Conservation (phyloP, 1,140 invertebrate genomes). For the Drosophila repleta region DNA sequence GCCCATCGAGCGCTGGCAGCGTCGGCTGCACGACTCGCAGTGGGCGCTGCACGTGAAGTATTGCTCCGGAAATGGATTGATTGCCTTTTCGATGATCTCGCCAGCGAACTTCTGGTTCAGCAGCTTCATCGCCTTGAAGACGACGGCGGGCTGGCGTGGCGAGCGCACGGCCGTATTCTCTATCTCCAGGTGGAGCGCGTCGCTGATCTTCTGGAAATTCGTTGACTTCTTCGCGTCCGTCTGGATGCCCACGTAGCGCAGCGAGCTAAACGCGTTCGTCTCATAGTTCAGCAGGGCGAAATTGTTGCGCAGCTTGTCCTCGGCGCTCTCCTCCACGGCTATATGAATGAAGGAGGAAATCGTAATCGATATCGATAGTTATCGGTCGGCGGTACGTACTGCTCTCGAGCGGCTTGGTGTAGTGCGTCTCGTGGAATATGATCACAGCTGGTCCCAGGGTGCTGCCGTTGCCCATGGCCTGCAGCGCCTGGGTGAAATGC, state of each 20-base stretch:
- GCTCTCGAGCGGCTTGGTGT: conserved; percentile 85
- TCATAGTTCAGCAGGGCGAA: conserved; percentile 87
- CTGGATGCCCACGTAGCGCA: conserved; percentile 84
- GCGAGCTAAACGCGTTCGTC: conserved; percentile 89
- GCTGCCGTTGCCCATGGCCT: conserved; percentile 84
- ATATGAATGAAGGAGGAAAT: conserved; percentile 1
- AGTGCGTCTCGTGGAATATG: conserved; percentile 92
- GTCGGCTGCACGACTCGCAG: conserved; percentile 89
- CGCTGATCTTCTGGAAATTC: conserved; percentile 85
- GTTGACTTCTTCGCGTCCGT: conserved; percentile 85
- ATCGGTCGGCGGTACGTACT: conserved; percentile 40
- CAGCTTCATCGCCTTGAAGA: conserved; percentile 88
- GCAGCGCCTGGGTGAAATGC: conserved; percentile 89
- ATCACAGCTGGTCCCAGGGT: conserved; percentile 90
- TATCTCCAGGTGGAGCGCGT: conserved; percentile 86
- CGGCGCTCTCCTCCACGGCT: conserved; percentile 87
- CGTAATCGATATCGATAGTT: background rate
- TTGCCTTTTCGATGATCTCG: conserved; percentile 86
- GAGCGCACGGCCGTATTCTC: conserved; percentile 89
- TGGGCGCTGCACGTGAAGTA: conserved; percentile 91
- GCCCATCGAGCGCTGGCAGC: conserved; percentile 91
- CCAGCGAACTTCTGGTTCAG: conserved; percentile 92
- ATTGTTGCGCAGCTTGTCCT: conserved; percentile 87
- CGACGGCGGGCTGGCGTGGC: conserved; percentile 87
- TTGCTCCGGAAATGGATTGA: conserved; percentile 90